phyloP scores from a whole-genome alignment of 2,888 invertebrate species.

The Drosophila mettleri region DNA sequence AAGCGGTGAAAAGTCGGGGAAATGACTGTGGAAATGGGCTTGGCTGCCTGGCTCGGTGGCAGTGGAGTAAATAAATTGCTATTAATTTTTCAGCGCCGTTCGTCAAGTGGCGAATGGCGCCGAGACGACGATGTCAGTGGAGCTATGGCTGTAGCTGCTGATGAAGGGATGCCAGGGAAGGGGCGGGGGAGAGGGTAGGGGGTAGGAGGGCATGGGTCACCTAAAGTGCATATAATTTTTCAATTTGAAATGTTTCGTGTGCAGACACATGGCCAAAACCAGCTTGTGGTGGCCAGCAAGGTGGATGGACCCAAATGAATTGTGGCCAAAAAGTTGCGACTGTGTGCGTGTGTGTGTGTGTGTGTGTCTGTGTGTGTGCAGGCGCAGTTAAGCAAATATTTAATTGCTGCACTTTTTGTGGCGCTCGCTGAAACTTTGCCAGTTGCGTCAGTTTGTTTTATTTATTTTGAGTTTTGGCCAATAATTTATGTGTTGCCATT shows the following conservation, averaged over 20 bases:
- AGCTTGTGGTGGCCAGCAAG: conserved; percentile 65
- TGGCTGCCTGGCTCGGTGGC: conserved; percentile 4
- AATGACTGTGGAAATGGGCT: conserved; percentile 8
- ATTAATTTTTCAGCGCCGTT: conserved; percentile 83
- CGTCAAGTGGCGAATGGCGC: conserved; percentile 76
- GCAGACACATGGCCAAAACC: conserved; percentile 50
- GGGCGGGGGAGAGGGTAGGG: conserved; percentile 12
- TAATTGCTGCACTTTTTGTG: conserved; percentile 83
- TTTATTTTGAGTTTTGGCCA: conserved; percentile 75
- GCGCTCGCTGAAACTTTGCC: conserved; percentile 67
- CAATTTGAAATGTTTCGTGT: conserved; percentile 80
- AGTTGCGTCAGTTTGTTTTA: conserved; percentile 34
- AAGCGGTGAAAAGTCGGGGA: conserved; percentile 32
- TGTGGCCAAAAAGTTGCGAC: conserved; percentile 80
- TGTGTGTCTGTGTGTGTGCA: conserved; percentile 35
- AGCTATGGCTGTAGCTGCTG: not conserved
- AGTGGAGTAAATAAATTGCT: conserved; percentile 82
- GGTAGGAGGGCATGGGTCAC: conserved; percentile 46
- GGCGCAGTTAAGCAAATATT: conserved; percentile 83
- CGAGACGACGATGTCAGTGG: conserved; percentile 52
- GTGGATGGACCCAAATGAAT: conserved; percentile 75
- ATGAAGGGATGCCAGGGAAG: too few species aligned
- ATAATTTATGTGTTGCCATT: conserved; percentile 84
- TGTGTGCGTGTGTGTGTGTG: conserved; percentile 19
- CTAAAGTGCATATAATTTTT: conserved; percentile 85